Conservation (phyloP, 2,113 vertebrate species). For the Xiphophorus maculatus region DNA sequence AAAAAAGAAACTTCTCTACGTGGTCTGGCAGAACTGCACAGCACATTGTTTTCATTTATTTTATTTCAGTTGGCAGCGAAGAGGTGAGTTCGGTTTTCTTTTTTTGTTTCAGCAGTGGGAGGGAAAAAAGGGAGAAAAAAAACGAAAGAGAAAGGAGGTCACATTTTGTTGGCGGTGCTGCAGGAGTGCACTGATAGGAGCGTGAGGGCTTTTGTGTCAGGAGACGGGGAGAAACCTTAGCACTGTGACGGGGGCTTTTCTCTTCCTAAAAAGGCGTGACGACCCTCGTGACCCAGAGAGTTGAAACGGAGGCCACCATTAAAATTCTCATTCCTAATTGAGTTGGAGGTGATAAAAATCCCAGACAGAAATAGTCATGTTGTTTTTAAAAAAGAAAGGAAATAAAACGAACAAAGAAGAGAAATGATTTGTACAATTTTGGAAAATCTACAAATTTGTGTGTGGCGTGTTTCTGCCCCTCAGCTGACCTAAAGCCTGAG, state of each 20-base stretch:
- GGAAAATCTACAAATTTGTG: constrained; percentile 10
- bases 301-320: constrained; percentile 75
- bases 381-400: neutral
- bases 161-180: constrained; percentile 62
- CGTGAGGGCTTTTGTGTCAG: constrained; percentile 67
- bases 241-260: constrained; percentile 62
- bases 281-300: constrained; percentile 67
- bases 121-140: neutral
- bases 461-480: constrained; percentile 16
- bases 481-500: constrained; percentile 59
- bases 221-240: constrained; percentile 63
- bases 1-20: constrained; percentile 33
- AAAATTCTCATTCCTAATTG: constrained; percentile 25
- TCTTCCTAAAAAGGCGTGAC: constrained; percentile 66
- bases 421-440: neutral
- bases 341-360: neutral
- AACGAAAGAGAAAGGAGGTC: constrained; percentile 60
- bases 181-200: constrained; percentile 54
- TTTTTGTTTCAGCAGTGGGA: constrained; percentile 47
- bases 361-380: constrained; percentile 17
- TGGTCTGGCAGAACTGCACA: constrained; percentile 52
- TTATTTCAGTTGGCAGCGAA: constrained; percentile 60
- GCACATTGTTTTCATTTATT: constrained; percentile 63
- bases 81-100: constrained; percentile 53
- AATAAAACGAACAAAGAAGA: neutral